These are phyloP conservation scores for Merodon equestris DNA, from an alignment of 2,888 invertebrate species.

Conservation along the genomic window DNA sequence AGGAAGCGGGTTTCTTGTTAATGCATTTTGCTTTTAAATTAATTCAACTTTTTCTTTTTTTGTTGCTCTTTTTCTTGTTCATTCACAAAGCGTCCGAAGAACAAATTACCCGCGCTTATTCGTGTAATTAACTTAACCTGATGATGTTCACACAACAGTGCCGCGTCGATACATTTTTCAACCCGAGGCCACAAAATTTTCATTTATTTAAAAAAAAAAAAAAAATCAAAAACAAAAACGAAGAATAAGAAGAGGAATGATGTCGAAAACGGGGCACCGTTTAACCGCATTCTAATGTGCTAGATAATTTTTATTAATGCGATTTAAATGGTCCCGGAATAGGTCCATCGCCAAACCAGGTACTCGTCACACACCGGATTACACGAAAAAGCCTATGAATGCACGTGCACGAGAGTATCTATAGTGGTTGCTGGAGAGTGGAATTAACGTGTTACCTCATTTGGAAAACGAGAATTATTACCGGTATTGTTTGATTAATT, in stretches of 20 bases:
- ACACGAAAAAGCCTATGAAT: no score
- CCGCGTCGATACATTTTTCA: conserved; percentile 3
- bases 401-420: no score
- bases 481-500: conserved; percentile 66
- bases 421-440: background rate
- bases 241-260: no score
- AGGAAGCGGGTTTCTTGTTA: conserved; percentile 54
- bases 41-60: conserved; percentile 9
- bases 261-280: conserved; percentile 55
- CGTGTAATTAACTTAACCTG: conserved; percentile 62
- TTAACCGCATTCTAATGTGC: conserved; percentile 66
- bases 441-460: conserved; percentile 67
- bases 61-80: conserved; percentile 24
- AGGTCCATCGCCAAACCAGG: conserved; percentile 11
- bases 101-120: conserved; percentile 54
- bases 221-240: conserved; percentile 7
- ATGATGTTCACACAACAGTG: conserved; percentile 50
- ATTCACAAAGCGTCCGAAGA: conserved; percentile 43
- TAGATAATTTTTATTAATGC: conserved; percentile 68
- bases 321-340: conserved; percentile 63
- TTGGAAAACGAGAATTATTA: conserved; percentile 69
- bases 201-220: conserved; percentile 7
- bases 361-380: conserved; percentile 1
- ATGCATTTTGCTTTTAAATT: conserved; percentile 46
- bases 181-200: conserved; percentile 38